Evolutionary conservation across 2,797 vertebrate genomes (phyloP).

Genomic region (Glyptemys insculpta): DNA sequence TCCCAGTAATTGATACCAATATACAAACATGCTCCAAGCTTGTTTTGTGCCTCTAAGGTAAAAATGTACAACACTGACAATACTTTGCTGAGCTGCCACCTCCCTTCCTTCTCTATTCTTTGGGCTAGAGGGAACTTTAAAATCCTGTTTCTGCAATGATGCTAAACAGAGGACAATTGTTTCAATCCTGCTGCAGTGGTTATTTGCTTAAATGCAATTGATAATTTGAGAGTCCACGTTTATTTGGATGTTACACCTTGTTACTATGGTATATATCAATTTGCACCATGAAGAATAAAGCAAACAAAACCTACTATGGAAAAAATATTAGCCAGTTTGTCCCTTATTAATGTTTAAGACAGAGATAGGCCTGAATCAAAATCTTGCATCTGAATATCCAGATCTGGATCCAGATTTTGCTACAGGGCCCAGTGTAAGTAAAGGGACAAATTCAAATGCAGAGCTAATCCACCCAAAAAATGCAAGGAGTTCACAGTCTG

Average conservation of each 20-base stretch:
- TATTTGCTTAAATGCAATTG: slow-evolving; percentile 12
- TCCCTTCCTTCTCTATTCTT: not conserved
- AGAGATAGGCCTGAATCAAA: not conserved
- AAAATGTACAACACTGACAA: accelerated
- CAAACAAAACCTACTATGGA: not conserved
- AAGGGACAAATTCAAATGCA: accelerated
- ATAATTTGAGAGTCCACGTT: not conserved
- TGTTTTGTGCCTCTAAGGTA: accelerated
- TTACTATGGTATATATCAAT: accelerated
- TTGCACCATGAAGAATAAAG: not conserved
- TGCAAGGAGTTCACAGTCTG: not conserved
- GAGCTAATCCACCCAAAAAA: not conserved
- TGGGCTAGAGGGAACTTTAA: slow-evolving; percentile 12
- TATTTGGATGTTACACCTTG: not conserved
- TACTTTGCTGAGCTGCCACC: not conserved
- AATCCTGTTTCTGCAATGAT: slow-evolving; percentile 18
- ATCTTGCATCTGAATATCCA: not conserved
- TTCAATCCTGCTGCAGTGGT: slow-evolving; percentile 9
- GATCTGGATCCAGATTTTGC: not conserved
- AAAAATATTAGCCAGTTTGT: not conserved
- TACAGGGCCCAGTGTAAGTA: not conserved
- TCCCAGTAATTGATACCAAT: not conserved
- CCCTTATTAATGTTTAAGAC: not conserved
- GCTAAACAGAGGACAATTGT: slow-evolving; percentile 28
- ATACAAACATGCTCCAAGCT: not conserved